Base-by-base conservation (phyloP, 2,888 invertebrate genomes). In the Anthoptus insignis region DNA sequence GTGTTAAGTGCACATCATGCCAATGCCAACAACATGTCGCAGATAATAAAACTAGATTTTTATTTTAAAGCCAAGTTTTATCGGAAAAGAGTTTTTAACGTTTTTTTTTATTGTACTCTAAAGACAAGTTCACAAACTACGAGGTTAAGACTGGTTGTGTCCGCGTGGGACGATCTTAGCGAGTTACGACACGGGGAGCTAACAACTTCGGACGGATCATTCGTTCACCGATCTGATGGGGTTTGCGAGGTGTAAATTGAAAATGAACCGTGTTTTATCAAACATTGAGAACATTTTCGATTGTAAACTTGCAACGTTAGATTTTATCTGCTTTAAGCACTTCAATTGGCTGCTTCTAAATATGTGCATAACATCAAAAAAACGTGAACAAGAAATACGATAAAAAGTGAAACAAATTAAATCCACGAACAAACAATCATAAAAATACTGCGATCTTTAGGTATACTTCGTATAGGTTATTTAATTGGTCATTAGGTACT, bases 121-220 rank as follows among this genome's bases (percentile, higher is more conserved):
- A 61, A 60, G 66, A 50, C 60, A 66, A 60, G 66, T 66, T 60
- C 66, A 65, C 64, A 56, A 29, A 56, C 37, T n/a, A 54, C 58
- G 59, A 29, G 63, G 24, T 45, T 50, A 50, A 29, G 37, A 42
- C 56, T 58, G 56, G 47, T 49, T 49, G 37, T 39, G 58, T 49
- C 66, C 73, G 73, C 71, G 66, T 72, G 71, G 79, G 78, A 82
- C 74, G 76, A 78, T 79, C 81, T 78, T 82, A 80, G 77, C 76
- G 82, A 80, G 72, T 76, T 68, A 79, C 80, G 82, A 80, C 81
- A 80, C 76, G 82, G 85, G 89, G 90, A 79, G 81, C 81, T 83
- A 81, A 80, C 83, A 82, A 81, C 84, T 78, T 86, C 89, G 91
- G 91, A 91, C 91, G 91, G 91, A 91, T 87, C 83, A 85, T 79